phyloP scores from a whole-genome alignment of 2,797 vertebrate species.

The Acrossocheilus fasciatus region DNA sequence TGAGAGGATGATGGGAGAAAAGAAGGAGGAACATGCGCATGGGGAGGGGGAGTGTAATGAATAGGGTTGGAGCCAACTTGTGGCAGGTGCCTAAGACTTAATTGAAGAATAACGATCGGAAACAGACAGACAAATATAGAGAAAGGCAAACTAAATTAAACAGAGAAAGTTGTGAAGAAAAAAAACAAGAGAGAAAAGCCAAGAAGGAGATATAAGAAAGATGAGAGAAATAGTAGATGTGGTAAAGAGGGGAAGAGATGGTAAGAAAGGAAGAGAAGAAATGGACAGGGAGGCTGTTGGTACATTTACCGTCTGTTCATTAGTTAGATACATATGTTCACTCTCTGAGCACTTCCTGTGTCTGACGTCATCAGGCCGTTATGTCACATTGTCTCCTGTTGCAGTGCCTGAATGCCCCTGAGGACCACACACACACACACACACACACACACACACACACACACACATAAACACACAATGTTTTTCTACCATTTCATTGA shows the following conservation, averaged over 20 bases:
- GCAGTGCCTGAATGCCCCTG: not conserved
- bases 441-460: not conserved
- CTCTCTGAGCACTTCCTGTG: conserved; percentile 41
- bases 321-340: conserved; percentile 40
- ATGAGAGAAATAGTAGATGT: not conserved
- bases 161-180: conserved; percentile 45
- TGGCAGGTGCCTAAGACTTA: conserved; percentile 23
- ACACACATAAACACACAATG: not conserved
- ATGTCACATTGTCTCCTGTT: conserved; percentile 41
- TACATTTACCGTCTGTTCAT: conserved; percentile 33
- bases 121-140: conserved; percentile 58
- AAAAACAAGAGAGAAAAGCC: not conserved
- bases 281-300: conserved; percentile 25
- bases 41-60: conserved; percentile 3
- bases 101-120: conserved; percentile 23
- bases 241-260: not conserved
- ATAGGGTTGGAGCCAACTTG: conserved; percentile 51
- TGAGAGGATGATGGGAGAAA: conserved; percentile 8
- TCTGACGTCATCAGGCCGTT: conserved; percentile 26
- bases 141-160: conserved; percentile 55
- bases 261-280: conserved; percentile 5
- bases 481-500: conserved; percentile 4
- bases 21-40: not conserved
- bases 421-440: not conserved
- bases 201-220: not conserved